Conservation (phyloP, 2,888 invertebrate genomes). For the Temnothorax rugatulus region DNA sequence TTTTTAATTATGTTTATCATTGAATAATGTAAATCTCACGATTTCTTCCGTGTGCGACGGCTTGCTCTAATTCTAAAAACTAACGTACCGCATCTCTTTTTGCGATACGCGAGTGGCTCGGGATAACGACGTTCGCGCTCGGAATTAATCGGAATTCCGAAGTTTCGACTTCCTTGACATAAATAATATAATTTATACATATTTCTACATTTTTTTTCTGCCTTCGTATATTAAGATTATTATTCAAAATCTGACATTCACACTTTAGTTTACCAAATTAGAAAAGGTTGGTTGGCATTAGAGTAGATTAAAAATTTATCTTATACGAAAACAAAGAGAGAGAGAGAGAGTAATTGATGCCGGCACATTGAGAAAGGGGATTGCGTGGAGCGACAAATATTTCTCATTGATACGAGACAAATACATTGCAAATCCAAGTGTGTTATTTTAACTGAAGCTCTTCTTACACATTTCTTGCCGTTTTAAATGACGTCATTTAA, state of each 20-base stretch:
- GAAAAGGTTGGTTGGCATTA: not conserved
- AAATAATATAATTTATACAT: slow-evolving; percentile 14
- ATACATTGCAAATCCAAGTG: not conserved
- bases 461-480: no score
- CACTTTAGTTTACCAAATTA: not conserved
- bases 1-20: slow-evolving; percentile 19
- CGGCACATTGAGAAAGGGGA: slow-evolving; percentile 40
- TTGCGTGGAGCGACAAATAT: not conserved
- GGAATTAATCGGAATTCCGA: not conserved
- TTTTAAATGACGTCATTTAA: no score
- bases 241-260: not conserved
- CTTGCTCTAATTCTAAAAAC: not conserved
- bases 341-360: slow-evolving; percentile 39
- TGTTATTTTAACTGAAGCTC: no score
- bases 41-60: not conserved
- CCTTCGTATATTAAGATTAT: not conserved
- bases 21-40: not conserved
- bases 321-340: slow-evolving; percentile 81
- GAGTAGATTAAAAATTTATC: slow-evolving; percentile 71
- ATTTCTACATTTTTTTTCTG: not conserved
- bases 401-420: not conserved
- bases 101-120: slow-evolving; percentile 63
- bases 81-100: not conserved
- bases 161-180: not conserved
- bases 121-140: slow-evolving; percentile 47